Evolutionary conservation across 2,797 vertebrate species (phyloP).

Genomic region (Salmo trutta): DNA sequence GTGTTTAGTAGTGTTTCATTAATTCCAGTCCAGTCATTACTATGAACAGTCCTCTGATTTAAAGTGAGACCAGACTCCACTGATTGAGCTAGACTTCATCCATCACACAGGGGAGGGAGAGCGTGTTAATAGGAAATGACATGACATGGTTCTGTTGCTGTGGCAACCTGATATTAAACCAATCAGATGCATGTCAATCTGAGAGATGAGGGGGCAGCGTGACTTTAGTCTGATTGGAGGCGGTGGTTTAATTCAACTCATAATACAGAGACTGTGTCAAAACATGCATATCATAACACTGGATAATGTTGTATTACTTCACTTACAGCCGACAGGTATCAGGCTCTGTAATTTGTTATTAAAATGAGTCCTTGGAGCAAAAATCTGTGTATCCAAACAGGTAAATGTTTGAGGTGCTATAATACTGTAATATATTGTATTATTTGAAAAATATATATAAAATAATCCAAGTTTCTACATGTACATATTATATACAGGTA

Average conservation of each 20-base stretch:
- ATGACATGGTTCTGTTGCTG: conserved; percentile 23
- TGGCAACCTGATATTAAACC: not conserved
- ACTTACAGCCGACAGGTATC: not conserved
- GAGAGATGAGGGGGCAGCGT: not conserved
- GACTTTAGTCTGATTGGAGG: not conserved
- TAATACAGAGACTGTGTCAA: not conserved
- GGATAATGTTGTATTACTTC: not conserved
- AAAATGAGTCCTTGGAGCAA: not conserved
- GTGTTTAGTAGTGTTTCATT: not conserved
- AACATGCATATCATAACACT: not conserved
- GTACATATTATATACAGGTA: not conserved
- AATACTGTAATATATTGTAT: not conserved
- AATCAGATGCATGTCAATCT: not conserved
- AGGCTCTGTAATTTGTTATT: not conserved
- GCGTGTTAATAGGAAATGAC: conserved; percentile 57
- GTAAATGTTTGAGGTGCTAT: not conserved
- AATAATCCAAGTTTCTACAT: not conserved
- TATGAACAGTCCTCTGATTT: not conserved
- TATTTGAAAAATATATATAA: not conserved
- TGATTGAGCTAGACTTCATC: conserved; percentile 45
- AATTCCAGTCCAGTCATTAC: not conserved
- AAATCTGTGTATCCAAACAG: not conserved
- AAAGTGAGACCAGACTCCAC: conserved; percentile 8
- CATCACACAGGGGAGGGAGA: conserved; percentile 63
- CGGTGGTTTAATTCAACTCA: not conserved